Base-by-base conservation (phyloP, 2,888 invertebrate species). In the Dyspetes luteomarginatus region DNA sequence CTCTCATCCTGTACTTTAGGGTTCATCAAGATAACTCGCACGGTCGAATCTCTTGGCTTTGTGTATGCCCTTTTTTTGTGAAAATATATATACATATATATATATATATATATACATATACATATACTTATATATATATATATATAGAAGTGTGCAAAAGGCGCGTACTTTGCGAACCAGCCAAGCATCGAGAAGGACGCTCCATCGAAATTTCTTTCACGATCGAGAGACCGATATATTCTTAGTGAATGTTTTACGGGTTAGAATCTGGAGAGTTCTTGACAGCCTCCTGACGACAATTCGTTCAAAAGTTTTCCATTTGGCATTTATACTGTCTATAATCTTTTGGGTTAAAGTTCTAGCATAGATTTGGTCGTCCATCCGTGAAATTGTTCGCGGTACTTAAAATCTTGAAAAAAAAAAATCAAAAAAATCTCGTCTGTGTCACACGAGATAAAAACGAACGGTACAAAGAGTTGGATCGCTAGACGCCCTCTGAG, bases 1-100 rank as follows among this genome's bases (percentile, higher is more conserved):
- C 85, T 87, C 87, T 88, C 88, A n/a, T 89, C 88, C 26, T 22
- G 22, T 64, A 65, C 73, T 64, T n/a, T 87, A 86, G 88, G 89
- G 89, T 90, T 89, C 90, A 90, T 90, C 90, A 90, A 90, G 90
- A 90, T 90, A 90, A 86, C 89, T 83, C 84, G 78, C 30, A 73
- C 73, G 45, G 73, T 62, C 69, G 81, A 81, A 78, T 71, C 41
- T 68, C 56, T 28, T 74, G 58, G 58, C 65, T 78, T 81, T 69
- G 71, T 64, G 56, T 30, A 68, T 36, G 62, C 64, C 58, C 72
- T 55, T 72, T 64, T 72, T 78, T 65, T 64, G 26, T 19, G n/a
- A n/a, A n/a, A n/a, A n/a, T 68, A 12, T 12, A 24, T 48, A 43
- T 24, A 3, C 43, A 43, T 58, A 26, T 24, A 19, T 30, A 52